phyloP scores from a whole-genome alignment of 2,888 invertebrate genomes.

The Coelopa pilipes region DNA sequence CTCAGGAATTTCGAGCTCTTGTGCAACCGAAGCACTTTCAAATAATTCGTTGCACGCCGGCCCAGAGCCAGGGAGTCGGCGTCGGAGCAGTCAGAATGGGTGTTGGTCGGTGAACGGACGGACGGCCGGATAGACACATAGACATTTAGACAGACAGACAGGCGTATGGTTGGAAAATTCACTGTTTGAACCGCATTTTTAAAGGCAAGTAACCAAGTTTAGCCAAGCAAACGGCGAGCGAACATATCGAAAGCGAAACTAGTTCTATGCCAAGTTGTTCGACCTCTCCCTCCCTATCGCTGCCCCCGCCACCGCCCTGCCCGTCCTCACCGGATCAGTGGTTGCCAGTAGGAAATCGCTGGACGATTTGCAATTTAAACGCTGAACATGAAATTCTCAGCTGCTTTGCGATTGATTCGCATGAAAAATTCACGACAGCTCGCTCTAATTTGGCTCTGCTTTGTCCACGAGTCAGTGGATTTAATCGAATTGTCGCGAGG shows the following conservation, averaged over 20 bases:
- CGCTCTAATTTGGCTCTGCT: neutral
- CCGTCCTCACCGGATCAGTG: neutral
- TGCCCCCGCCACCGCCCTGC: neutral
- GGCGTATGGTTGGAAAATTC: neutral
- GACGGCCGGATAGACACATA: neutral
- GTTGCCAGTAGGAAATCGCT: neutral
- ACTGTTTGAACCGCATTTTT: neutral
- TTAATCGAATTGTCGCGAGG: too few species aligned
- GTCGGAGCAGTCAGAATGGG: neutral
- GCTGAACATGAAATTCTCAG: neutral
- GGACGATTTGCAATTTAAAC: neutral
- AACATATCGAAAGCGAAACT: slow-evolving; percentile 18
- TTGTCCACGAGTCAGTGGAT: too few species aligned
- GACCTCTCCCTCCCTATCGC: neutral
- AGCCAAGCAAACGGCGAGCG: neutral
- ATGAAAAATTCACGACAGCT: slow-evolving; percentile 10
- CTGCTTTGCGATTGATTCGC: neutral
- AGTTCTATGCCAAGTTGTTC: slow-evolving; percentile 17
- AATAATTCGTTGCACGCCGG: slow-evolving; percentile 40
- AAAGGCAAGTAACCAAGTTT: slow-evolving; percentile 3
- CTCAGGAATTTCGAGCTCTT: slow-evolving; percentile 54
- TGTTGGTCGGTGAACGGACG: slow-evolving; percentile 18
- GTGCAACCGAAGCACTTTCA: slow-evolving; percentile 60
- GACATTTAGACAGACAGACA: neutral
- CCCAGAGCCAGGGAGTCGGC: neutral